These are phyloP conservation scores for Drosophila setifemur DNA, from an alignment of 1,140 invertebrate genomes.

Conservation along the genomic window DNA sequence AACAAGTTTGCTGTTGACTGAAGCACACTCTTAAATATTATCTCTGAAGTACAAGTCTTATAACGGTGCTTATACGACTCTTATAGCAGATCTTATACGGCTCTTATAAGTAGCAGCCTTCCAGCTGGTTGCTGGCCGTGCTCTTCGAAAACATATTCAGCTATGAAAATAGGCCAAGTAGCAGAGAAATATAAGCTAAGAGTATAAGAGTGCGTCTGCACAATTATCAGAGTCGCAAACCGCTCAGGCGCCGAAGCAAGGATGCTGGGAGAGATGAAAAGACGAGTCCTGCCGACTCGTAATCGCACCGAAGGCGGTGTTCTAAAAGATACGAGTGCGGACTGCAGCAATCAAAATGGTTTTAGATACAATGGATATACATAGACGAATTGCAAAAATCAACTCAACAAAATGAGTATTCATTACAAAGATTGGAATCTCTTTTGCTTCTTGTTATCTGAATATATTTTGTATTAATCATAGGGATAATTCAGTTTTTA, in stretches of 20 bases:
- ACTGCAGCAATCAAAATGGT: constrained; percentile 33
- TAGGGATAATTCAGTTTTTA: too few relatives aligned
- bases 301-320: constrained; percentile 50
- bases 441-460: too few relatives aligned
- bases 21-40: constrained; percentile 20
- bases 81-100: constrained; percentile 11
- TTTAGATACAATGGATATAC: constrained; percentile 49
- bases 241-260: constrained; percentile 37
- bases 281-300: background rate
- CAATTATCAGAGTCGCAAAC: constrained; percentile 47
- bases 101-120: constrained; percentile 5
- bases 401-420: background rate
- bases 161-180: constrained; percentile 16
- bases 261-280: constrained; percentile 49
- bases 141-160: constrained; percentile 57
- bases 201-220: constrained; percentile 60
- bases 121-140: background rate
- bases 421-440: too few relatives aligned
- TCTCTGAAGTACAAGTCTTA: constrained; percentile 9
- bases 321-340: constrained; percentile 51
- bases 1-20: constrained; percentile 24
- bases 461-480: too few relatives aligned
- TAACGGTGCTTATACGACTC: background rate
- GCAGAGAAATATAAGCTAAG: constrained; percentile 8
- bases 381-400: background rate